Evolutionary conservation across 1,140 invertebrate genomes (phyloP).

Genomic region (Manduca sexta): DNA sequence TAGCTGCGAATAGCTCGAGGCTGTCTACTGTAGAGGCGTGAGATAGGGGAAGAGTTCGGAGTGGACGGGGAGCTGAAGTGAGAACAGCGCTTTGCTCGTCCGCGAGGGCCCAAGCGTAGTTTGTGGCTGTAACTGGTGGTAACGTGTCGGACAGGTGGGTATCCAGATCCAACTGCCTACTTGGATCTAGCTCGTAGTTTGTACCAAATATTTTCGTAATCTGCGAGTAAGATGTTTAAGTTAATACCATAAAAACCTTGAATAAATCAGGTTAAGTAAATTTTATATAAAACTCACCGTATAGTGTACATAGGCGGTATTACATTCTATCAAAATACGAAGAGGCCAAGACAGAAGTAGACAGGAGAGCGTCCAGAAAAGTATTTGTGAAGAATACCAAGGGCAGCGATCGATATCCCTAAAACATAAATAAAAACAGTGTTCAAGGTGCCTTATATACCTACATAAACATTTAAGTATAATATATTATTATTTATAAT

Average conservation of each 20-base stretch:
- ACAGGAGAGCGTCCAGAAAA: slow-evolving; percentile 85
- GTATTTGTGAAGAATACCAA: slow-evolving; percentile 75
- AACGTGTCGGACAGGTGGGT: slow-evolving; percentile 70
- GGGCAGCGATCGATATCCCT: slow-evolving; percentile 77
- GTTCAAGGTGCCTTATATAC: not conserved
- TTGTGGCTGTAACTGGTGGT: slow-evolving; percentile 51
- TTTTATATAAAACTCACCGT: slow-evolving; percentile 65
- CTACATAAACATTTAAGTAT: not conserved
- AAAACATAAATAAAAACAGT: slow-evolving; percentile 61
- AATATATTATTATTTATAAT: slow-evolving; percentile 6
- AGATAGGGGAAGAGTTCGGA: slow-evolving; percentile 80
- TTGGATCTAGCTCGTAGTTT: slow-evolving; percentile 77
- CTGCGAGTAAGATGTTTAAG: slow-evolving; percentile 48
- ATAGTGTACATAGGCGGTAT: slow-evolving; percentile 89
- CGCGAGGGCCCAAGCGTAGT: slow-evolving; percentile 55
- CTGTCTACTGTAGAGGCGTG: slow-evolving; percentile 66
- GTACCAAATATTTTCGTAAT: slow-evolving; percentile 82
- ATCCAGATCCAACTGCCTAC: slow-evolving; percentile 58
- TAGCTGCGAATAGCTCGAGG: slow-evolving; percentile 59
- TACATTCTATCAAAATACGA: slow-evolving; percentile 86
- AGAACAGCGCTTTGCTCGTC: slow-evolving; percentile 75
- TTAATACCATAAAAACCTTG: not conserved
- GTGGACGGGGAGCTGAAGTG: slow-evolving; percentile 79
- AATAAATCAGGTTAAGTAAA: slow-evolving; percentile 15
- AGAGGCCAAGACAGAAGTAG: slow-evolving; percentile 90